A percentile compares a stretch with the other conserved stretches of the same genome.
phyloP scores from a whole-genome alignment of 2,797 vertebrate species.

The Chaetodon trifasciatus region DNA sequence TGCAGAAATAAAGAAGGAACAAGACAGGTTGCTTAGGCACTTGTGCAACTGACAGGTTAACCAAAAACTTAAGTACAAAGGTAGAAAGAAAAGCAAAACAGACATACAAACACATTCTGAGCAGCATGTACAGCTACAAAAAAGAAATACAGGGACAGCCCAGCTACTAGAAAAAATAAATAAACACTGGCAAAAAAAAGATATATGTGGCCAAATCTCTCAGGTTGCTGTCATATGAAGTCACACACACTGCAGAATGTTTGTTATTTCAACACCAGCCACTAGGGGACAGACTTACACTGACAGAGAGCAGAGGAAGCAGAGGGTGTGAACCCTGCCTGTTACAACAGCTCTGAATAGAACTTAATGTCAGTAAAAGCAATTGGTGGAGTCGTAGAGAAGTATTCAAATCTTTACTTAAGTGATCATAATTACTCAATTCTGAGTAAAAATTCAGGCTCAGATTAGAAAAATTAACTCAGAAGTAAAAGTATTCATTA shows the following conservation, averaged over 20 bases:
- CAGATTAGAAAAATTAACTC: not conserved
- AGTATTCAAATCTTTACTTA: not conserved
- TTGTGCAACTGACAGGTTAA: slow-evolving; percentile 49
- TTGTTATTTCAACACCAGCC: slow-evolving; percentile 38
- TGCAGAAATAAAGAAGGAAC: slow-evolving; percentile 57
- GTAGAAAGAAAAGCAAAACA: slow-evolving; percentile 21
- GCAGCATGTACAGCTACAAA: slow-evolving; percentile 6
- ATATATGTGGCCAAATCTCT: slow-evolving; percentile 8
- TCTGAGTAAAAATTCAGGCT: not conserved
- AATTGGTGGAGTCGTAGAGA: not conserved
- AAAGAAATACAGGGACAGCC: not conserved
- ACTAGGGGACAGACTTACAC: slow-evolving; percentile 73
- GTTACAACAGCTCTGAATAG: slow-evolving; percentile 11
- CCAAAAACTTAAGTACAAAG: slow-evolving; percentile 23
- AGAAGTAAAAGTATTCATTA: not conserved
- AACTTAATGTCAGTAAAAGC: slow-evolving; percentile 1
- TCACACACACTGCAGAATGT: slow-evolving; percentile 32
- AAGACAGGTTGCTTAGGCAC: slow-evolving; percentile 56
- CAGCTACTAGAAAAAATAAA: not conserved
- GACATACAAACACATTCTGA: slow-evolving; percentile 36
- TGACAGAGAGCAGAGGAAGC: slow-evolving; percentile 49
- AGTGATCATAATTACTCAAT: not conserved
- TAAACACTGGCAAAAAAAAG: not conserved
- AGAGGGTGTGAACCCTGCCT: slow-evolving; percentile 42
- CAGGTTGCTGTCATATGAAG: not conserved